phyloP scores from a whole-genome alignment of 2,888 invertebrate genomes.

The Barypeithes pellucidus region DNA sequence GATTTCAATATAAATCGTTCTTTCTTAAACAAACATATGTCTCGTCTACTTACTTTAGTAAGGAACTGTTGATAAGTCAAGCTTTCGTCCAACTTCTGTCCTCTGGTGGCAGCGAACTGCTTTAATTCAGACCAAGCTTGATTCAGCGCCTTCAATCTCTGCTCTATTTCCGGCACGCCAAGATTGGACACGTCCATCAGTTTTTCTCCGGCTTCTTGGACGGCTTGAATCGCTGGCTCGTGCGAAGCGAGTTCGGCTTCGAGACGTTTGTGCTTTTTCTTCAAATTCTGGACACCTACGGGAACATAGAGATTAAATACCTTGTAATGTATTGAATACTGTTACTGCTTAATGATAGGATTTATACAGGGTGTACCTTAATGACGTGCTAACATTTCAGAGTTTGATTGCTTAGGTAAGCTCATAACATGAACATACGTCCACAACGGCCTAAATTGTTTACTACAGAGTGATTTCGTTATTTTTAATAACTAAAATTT shows the following conservation, averaged over 20 bases:
- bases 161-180: conserved; percentile 93
- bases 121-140: conserved; percentile 96
- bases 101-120: conserved; percentile 88
- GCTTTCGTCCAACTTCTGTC: conserved; percentile 97
- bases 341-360: too few relatives aligned
- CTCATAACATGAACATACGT: too few relatives aligned
- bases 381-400: too few relatives aligned
- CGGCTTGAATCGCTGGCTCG: conserved; percentile 96
- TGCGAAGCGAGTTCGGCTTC: conserved; percentile 98
- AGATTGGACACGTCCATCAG: conserved; percentile 95
- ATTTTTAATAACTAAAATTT: too few relatives aligned
- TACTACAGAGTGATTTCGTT: too few relatives aligned
- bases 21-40: neutral
- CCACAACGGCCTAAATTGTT: too few relatives aligned
- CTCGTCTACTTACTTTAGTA: conserved; percentile 76
- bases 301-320: too few relatives aligned
- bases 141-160: conserved; percentile 87
- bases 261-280: conserved; percentile 99
- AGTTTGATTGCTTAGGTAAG: too few relatives aligned
- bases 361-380: too few relatives aligned
- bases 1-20: too few relatives aligned
- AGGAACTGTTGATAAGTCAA: conserved; percentile 97
- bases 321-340: too few relatives aligned
- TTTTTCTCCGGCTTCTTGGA: conserved; percentile 91
- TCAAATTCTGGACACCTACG: conserved; percentile 98